Conservation (phyloP, 1,140 invertebrate genomes). For the Drosophila nikananu region DNA sequence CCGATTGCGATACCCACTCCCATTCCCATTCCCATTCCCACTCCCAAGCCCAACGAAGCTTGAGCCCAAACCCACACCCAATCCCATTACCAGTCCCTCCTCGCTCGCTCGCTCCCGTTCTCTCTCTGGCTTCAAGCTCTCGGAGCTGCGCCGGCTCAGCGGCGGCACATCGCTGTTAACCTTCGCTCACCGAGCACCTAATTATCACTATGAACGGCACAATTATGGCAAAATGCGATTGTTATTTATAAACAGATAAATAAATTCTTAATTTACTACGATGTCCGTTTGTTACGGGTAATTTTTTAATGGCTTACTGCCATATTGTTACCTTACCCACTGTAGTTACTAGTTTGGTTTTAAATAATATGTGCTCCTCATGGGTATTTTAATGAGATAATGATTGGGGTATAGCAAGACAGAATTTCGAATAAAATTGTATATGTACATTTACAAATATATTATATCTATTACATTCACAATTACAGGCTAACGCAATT, state of each 20-base stretch:
- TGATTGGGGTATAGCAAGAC: neutral
- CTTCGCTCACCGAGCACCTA: slow-evolving; percentile 65
- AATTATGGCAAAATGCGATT: slow-evolving; percentile 73
- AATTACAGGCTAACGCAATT: slow-evolving; percentile 6
- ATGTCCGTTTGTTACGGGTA: slow-evolving; percentile 16
- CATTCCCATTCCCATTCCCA: neutral
- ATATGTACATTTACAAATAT: neutral
- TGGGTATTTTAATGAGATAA: slow-evolving; percentile 4
- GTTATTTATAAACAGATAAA: slow-evolving; percentile 57
- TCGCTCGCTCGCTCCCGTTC: neutral
- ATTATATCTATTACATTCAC: neutral
- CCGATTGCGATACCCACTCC: neutral
- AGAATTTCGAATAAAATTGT: neutral
- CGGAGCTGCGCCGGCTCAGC: slow-evolving; percentile 25
- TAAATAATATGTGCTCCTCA: slow-evolving; percentile 6
- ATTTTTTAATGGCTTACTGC: slow-evolving; percentile 3
- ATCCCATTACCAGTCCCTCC: slow-evolving; percentile 13
- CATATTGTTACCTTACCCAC: slow-evolving; percentile 5
- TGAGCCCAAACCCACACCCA: slow-evolving; percentile 10
- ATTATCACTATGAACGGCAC: slow-evolving; percentile 75
- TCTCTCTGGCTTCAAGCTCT: slow-evolving; percentile 20
- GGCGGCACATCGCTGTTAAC: slow-evolving; percentile 38
- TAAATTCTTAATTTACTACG: slow-evolving; percentile 35
- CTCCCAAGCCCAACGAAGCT: slow-evolving; percentile 2
- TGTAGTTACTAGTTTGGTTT: slow-evolving; percentile 1